These are phyloP conservation scores for Pelagia noctiluca DNA, from an alignment of 30 jellyfish, hydroid and myxozoan genomes.

Conservation along the genomic window DNA sequence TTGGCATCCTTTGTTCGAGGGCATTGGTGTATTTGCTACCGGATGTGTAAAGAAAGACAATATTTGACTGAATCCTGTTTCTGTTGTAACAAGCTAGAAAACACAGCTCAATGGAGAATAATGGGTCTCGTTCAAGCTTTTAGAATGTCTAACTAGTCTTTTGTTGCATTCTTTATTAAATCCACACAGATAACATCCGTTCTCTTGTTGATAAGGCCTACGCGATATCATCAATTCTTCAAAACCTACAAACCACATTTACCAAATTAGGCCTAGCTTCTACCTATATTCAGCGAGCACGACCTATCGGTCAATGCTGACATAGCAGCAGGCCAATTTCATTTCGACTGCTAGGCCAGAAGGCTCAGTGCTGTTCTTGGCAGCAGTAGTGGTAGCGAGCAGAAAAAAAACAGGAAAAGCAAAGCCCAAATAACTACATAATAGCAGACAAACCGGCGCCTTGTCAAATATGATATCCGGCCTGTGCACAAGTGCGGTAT, in stretches of 20 bases:
- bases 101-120: conserved; percentile 46
- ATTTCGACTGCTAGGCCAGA: not conserved
- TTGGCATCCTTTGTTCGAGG: conserved; percentile 61
- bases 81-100: conserved; percentile 76
- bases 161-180: conserved; percentile 59
- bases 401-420: conserved; percentile 64
- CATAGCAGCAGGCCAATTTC: not conserved
- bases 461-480: conserved; percentile 81
- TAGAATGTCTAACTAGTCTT: conserved; percentile 53
- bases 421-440: conserved; percentile 9
- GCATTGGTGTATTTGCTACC: conserved; percentile 69
- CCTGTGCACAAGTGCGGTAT: conserved; percentile 59
- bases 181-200: conserved; percentile 83
- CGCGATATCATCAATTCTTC: conserved; percentile 62
- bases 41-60: conserved; percentile 79
- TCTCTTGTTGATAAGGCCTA: conserved; percentile 68
- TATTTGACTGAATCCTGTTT: conserved; percentile 73
- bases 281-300: not conserved
- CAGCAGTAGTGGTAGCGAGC: not conserved
- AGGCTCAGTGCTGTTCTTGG: not conserved
- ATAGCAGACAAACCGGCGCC: conserved; percentile 87
- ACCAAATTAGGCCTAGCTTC: not conserved
- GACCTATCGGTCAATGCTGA: conserved; percentile 1
- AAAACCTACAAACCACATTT: conserved; percentile 52
- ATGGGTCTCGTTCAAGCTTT: conserved; percentile 61